Base-by-base conservation (phyloP, 2,888 invertebrate species). In the Drosophila fulvimacula region DNA sequence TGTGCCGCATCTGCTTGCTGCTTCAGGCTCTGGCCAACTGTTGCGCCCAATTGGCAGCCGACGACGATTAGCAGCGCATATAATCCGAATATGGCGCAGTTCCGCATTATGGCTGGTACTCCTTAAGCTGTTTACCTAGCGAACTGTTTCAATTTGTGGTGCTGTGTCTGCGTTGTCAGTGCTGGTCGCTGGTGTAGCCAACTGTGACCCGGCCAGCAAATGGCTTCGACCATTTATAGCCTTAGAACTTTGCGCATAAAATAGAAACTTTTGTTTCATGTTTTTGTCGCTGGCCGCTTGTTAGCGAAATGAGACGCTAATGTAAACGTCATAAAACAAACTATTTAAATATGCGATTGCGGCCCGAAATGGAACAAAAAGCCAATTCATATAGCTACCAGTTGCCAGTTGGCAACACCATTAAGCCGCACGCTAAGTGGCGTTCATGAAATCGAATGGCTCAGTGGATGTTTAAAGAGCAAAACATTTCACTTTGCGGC, bases 251-350 rank as follows among this genome's bases (percentile, higher is more conserved):
- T 88, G 69, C 41, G 78, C 84, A 90, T 85, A 76, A 85, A 89
- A 86, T 80, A 78, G 81, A 90, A 86, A 90, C 85, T 90, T 86
- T 86, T 84, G 83, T 84, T 88, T 79, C 64, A 32, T 52, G 46
- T 58, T 62, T 46, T 27, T 17, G n/a, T 46, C 15, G 4, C 6
- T 39, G n/a, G 27, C 13, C 42, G 73, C 90, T 85, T 88, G 86
- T 90, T 85, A 80, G 78, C 90, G 67, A 88, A 86, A 89, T 89
- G 77, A 88, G 87, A 88, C 89, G 85, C 90, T 90, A 89, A 90
- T 90, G 90, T 88, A 88, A 89, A 86, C 68, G 86, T 83, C 87
- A 81, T 90, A 86, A 85, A 89, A 80, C 81, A 86, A 85, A 90
- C 90, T 86, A 84, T 89, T 88, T 89, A 82, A 88, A 84, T 84